Conservation (phyloP, 2,797 vertebrate species). For the Botia almorhae region DNA sequence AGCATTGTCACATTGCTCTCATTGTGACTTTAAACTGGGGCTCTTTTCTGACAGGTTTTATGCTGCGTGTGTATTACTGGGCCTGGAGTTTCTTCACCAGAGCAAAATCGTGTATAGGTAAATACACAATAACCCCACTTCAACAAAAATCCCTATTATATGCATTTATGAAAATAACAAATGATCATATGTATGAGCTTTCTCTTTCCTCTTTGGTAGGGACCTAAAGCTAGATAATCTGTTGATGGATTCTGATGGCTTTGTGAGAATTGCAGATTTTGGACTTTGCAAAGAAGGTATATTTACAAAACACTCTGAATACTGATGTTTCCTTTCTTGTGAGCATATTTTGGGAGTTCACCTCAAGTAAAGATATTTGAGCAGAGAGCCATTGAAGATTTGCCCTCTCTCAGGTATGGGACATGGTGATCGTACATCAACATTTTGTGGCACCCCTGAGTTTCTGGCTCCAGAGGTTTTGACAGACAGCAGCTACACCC, state of each 20-base stretch:
- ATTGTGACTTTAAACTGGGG: constrained; percentile 10
- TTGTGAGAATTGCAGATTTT: constrained; percentile 92
- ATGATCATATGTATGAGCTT: not conserved
- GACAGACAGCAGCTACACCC: constrained; percentile 89
- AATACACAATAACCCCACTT: constrained; percentile 25
- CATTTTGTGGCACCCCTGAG: constrained; percentile 96
- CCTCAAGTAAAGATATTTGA: not conserved
- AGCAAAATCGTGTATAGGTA: constrained; percentile 95
- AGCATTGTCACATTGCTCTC: not conserved
- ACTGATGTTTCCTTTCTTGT: not conserved
- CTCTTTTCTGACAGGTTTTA: constrained; percentile 83
- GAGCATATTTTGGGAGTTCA: not conserved
- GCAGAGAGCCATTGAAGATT: constrained; percentile 14
- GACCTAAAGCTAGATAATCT: constrained; percentile 94
- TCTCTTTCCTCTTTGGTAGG: constrained; percentile 66
- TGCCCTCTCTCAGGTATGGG: constrained; percentile 82
- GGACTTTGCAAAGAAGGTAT: constrained; percentile 92
- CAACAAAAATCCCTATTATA: not conserved
- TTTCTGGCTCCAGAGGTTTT: constrained; percentile 95
- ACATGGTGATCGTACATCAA: constrained; percentile 89
- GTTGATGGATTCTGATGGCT: constrained; percentile 91
- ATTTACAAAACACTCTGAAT: constrained; percentile 56
- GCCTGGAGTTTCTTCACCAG: constrained; percentile 93
- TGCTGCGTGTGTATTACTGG: constrained; percentile 89
- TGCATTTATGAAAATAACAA: not conserved